phyloP scores from a whole-genome alignment of 2,797 vertebrate species.

The Phyllotis vaccarum region DNA sequence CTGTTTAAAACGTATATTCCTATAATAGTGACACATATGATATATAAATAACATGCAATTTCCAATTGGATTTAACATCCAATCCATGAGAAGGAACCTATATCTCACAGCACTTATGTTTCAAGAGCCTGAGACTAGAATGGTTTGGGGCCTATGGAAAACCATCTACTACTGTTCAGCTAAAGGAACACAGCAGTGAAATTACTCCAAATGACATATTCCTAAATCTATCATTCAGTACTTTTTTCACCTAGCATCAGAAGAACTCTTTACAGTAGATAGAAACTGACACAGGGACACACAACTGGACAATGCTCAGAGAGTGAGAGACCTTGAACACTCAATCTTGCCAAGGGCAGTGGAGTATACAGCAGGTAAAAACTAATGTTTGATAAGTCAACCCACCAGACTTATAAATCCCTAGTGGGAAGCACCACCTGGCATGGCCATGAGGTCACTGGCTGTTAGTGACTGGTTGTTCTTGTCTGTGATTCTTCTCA shows the following conservation, averaged over 20 bases:
- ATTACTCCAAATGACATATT: not conserved
- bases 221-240: not conserved
- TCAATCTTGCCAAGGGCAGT: not conserved
- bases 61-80: not conserved
- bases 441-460: no score
- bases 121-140: not conserved
- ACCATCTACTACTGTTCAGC: not conserved
- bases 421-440: no score
- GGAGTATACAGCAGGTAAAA: no score
- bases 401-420: no score
- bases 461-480: no score
- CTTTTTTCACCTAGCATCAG: not conserved
- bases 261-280: not conserved
- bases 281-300: not conserved
- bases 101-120: no score
- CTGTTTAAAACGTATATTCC: no score
- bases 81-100: not conserved
- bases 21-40: no score
- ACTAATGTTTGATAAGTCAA: no score
- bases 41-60: not conserved
- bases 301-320: not conserved
- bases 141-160: no score
- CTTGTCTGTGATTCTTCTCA: no score
- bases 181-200: not conserved
- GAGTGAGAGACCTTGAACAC: not conserved